Conservation (phyloP, 2,113 vertebrate genomes). For the Oxygymnocypris stewartii region DNA sequence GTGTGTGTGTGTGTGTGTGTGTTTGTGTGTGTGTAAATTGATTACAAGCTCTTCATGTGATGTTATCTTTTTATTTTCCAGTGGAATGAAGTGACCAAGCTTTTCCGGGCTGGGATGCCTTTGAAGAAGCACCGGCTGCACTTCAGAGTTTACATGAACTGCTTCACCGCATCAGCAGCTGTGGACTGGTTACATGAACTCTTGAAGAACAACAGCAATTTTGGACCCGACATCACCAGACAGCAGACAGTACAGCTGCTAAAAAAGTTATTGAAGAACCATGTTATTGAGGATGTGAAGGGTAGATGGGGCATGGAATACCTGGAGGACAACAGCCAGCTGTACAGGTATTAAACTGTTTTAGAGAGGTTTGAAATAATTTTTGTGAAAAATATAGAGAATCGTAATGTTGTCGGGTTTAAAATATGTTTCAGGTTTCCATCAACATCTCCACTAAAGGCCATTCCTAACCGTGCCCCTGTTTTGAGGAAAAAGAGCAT, state of each 20-base stretch:
- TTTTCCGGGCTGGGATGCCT: constrained; percentile 90
- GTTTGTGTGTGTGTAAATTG: too few species aligned
- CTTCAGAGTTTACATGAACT: constrained; percentile 80
- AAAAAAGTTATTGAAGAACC: constrained; percentile 95
- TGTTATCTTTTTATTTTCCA: constrained; percentile 58
- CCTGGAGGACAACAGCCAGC: constrained; percentile 81
- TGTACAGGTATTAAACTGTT: constrained; percentile 82
- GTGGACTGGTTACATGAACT: constrained; percentile 87
- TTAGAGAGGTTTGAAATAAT: not conserved
- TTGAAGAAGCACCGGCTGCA: constrained; percentile 86
- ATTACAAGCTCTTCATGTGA: not conserved
- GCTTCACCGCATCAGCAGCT: constrained; percentile 86
- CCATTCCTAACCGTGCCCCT: constrained; percentile 74
- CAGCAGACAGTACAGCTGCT: constrained; percentile 91
- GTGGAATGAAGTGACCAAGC: constrained; percentile 95
- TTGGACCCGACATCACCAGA: constrained; percentile 90
- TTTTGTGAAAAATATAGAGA: not conserved
- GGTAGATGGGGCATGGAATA: constrained; percentile 89
- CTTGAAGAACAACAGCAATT: constrained; percentile 81
- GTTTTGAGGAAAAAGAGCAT: constrained; percentile 73
- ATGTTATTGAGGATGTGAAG: constrained; percentile 93
- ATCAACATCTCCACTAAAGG: constrained; percentile 87
- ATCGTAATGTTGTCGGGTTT: not conserved
- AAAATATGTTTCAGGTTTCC: constrained; percentile 81
- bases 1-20: too few species aligned